Percentiles rank a stretch among this genome's conserved stretches.
Conservation (phyloP, 2,113 vertebrate genomes). For the Poeciliopsis retropinna region DNA sequence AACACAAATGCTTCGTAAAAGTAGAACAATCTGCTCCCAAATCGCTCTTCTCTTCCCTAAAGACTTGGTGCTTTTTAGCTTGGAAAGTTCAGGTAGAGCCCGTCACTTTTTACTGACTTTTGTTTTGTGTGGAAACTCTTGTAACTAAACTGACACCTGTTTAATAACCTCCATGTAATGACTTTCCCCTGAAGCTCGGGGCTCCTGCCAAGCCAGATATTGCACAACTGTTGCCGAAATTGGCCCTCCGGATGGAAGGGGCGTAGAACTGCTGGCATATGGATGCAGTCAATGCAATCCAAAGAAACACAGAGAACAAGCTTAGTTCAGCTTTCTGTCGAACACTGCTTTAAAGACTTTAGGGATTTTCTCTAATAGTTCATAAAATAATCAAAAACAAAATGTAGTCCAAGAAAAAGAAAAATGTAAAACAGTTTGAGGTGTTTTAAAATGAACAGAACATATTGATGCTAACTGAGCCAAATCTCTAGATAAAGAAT, state of each 20-base stretch:
- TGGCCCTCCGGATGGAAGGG: constrained; percentile 14
- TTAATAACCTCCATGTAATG: constrained; percentile 30
- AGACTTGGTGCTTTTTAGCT: background rate
- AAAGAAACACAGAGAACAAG: constrained; percentile 9
- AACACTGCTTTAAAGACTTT: background rate
- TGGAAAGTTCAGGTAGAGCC: background rate
- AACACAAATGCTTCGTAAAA: constrained; percentile 24
- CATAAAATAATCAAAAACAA: background rate
- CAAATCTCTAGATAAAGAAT: background rate
- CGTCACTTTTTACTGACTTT: constrained; percentile 1
- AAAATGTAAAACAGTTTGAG: background rate
- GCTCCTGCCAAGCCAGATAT: constrained; percentile 41
- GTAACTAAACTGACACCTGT: constrained; percentile 6
- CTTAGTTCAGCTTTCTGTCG: background rate
- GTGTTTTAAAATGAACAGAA: background rate
- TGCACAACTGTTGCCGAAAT: constrained; percentile 48
- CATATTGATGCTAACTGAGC: background rate
- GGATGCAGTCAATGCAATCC: constrained; percentile 48
- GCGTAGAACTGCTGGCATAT: constrained; percentile 46
- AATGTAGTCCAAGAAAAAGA: background rate
- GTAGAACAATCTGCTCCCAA: constrained; percentile 8
- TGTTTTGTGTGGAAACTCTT: background rate
- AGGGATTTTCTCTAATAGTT: background rate
- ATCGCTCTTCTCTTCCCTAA: background rate
- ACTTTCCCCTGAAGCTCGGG: constrained; percentile 16